phyloP scores from a whole-genome alignment of 2,888 invertebrate genomes.

The Stenodema calcarata region DNA sequence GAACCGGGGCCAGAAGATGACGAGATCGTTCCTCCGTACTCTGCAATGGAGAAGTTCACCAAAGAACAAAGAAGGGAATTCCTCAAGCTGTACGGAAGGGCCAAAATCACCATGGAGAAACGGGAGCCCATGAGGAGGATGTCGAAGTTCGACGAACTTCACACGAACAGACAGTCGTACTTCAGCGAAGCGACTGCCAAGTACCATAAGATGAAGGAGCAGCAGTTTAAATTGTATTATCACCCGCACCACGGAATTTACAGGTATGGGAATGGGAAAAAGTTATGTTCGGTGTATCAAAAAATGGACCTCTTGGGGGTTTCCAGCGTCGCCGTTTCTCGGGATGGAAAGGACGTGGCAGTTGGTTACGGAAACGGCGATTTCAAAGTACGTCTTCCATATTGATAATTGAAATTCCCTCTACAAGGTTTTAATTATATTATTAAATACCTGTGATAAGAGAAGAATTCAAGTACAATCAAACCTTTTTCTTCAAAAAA shows the following conservation, averaged over 20 bases:
- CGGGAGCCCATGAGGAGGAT: not conserved
- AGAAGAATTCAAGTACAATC: too few relatives aligned
- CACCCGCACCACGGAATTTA: constrained; percentile 7
- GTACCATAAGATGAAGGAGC: not conserved
- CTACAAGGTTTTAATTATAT: too few relatives aligned
- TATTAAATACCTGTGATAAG: too few relatives aligned
- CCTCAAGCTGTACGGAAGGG: not conserved
- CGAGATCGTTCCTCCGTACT: not conserved
- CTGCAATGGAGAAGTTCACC: not conserved
- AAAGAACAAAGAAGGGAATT: not conserved
- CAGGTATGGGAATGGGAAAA: constrained; percentile 9
- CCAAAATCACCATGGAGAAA: constrained; percentile 8
- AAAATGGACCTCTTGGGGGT: constrained; percentile 1
- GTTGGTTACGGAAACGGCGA: constrained; percentile 19
- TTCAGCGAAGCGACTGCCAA: constrained; percentile 15
- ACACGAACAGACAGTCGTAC: constrained; percentile 2
- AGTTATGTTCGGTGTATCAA: constrained; percentile 5
- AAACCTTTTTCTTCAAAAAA: too few relatives aligned
- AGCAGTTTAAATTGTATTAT: constrained; percentile 22
- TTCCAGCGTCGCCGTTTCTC: not conserved
- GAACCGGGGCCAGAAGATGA: constrained; percentile 18
- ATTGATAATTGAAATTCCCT: too few relatives aligned
- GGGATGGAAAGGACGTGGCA: not conserved
- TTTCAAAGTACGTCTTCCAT: constrained; percentile 11
- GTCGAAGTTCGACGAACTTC: not conserved